Conservation (phyloP, 2,113 vertebrate species). For the Noturus placidus region DNA sequence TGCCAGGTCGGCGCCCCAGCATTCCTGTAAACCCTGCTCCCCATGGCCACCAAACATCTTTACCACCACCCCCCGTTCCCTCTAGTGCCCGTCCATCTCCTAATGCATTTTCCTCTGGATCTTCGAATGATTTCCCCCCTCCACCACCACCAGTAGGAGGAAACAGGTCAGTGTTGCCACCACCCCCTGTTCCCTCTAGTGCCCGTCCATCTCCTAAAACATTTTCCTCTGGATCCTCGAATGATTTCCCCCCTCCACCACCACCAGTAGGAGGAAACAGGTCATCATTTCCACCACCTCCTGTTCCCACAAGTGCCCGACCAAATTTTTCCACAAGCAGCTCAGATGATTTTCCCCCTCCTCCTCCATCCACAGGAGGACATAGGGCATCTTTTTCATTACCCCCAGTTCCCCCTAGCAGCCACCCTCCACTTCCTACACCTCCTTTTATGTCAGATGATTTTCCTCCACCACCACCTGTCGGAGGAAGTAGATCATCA, state of each 20-base stretch:
- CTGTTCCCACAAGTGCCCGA: constrained; percentile 60
- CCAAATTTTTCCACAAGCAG: constrained; percentile 68
- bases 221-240: constrained; percentile 37
- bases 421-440: constrained; percentile 71
- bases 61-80: constrained; percentile 42
- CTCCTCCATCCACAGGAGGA: constrained; percentile 58
- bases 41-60: constrained; percentile 23
- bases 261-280: constrained; percentile 56
- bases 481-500: constrained; percentile 57
- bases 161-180: constrained; percentile 47
- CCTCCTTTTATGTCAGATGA: constrained; percentile 68
- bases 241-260: constrained; percentile 71
- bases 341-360: constrained; percentile 73
- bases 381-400: constrained; percentile 48
- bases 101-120: constrained; percentile 17
- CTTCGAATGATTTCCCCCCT: constrained; percentile 68
- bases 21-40: constrained; percentile 39
- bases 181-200: constrained; percentile 55
- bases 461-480: constrained; percentile 69
- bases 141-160: constrained; percentile 60
- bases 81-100: constrained; percentile 57
- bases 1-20: constrained; percentile 60
- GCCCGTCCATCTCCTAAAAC: constrained; percentile 44
- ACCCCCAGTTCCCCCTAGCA: constrained; percentile 57
- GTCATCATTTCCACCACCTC: constrained; percentile 40